Conservation (phyloP, 2,888 invertebrate genomes). For the Lacanobia oleracea region DNA sequence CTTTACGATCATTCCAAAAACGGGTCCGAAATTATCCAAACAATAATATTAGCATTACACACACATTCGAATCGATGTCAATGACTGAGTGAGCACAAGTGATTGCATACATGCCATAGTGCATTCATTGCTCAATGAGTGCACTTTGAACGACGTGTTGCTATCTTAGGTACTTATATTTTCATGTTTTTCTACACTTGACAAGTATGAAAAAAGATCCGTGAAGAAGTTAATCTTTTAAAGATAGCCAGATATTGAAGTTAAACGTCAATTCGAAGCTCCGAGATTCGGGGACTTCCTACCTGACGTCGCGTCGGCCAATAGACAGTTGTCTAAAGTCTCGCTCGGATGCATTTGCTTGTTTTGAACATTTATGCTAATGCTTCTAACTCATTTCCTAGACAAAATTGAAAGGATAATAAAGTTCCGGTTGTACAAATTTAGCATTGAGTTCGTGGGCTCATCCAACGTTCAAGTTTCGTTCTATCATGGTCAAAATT, state of each 20-base stretch:
- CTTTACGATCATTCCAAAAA: neutral
- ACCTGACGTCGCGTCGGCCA: conserved; percentile 25
- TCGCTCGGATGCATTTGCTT: conserved; percentile 31
- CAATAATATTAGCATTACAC: neutral
- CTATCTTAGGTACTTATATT: neutral
- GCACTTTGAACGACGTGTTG: no score
- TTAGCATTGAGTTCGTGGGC: conserved; percentile 1
- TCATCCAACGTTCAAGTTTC: conserved; percentile 3
- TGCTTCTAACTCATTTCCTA: conserved; percentile 50
- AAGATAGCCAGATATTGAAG: conserved; percentile 13
- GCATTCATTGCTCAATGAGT: no score
- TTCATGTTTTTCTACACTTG: neutral
- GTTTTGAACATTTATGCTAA: conserved; percentile 49
- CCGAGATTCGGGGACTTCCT: conserved; percentile 13
- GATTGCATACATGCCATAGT: neutral
- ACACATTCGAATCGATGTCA: neutral
- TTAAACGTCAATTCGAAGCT: conserved; percentile 1
- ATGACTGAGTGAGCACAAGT: neutral
- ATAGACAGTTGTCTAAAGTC: conserved; percentile 38
- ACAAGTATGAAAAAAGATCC: no score
- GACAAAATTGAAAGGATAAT: conserved; percentile 32
- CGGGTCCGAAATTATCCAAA: neutral
- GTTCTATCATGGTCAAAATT: conserved; percentile 19
- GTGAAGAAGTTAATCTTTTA: neutral
- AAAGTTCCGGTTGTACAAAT: conserved; percentile 36